Evolutionary conservation across 1,140 invertebrate genomes (phyloP), one percentile per base, ranked within the genome.

Genomic region (Neodiprion fabricii): DNA sequence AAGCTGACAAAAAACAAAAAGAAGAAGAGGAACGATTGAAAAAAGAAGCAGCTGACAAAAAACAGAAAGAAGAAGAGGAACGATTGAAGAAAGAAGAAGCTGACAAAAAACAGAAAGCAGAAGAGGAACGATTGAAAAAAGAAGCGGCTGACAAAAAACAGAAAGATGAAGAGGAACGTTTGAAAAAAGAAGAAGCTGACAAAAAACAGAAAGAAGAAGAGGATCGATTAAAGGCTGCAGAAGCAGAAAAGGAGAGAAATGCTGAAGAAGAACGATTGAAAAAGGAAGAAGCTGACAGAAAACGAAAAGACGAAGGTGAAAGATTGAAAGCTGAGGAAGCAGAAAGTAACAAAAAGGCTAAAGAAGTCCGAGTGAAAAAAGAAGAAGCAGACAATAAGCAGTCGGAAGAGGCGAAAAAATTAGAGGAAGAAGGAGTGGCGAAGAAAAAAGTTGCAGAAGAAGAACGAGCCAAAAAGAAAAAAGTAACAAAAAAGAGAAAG

Each of bases 131-230:
- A 72, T 66, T 9, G 74, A 78, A 11, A 76, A 76, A 8, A 66
- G 28, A 9, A 12, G 74, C 77, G 69, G 73, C 67, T 21, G 69
- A 72, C 53, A 70, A 50, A 67, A 23, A 78, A 8, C 72, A 79
- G 12, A 76, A 78, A 48, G 75, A 53, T 69, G 70, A 48, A 75
- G 71, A 76, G 72, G 73, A 71, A 67, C 21, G 65, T 9, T 12
- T 67, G 67, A 74, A 53, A 66, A 76, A 78, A 28, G 76, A 77
- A 3, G 65, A 72, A 0, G 76, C 80, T 66, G 78, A 76, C 61
- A 76, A 79, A 72, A 70, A 67, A 10, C 78, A 79, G 68, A 76
- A 76, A 71, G 78, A 82, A 11, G 77, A 77, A 53, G 61, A 72
- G 9, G 76, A 74, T 7, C 75, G 76, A 9, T 71, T 79, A 17